Evolutionary conservation across 2,888 invertebrate species (phyloP).

Genomic region (Plusia festucae): DNA sequence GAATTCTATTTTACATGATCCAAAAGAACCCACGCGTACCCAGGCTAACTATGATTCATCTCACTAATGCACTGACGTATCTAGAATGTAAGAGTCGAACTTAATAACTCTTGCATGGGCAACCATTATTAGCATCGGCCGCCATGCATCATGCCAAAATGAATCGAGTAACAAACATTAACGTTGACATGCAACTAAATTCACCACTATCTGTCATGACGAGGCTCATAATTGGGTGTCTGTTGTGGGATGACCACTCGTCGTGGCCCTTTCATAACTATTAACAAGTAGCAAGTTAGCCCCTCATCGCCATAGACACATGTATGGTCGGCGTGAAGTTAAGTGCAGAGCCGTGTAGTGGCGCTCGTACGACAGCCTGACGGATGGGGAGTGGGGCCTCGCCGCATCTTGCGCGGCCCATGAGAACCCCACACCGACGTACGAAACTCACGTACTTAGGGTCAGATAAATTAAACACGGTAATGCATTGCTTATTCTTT

Average conservation of each 20-base stretch:
- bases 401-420: slow-evolving; percentile 71
- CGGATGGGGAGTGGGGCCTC: slow-evolving; percentile 77
- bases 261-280: slow-evolving; percentile 74
- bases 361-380: slow-evolving; percentile 79
- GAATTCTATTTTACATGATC: too few relatives aligned
- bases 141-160: slow-evolving; percentile 21
- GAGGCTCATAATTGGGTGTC: slow-evolving; percentile 72
- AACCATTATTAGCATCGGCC: not conserved
- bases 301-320: slow-evolving; percentile 80
- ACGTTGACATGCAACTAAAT: slow-evolving; percentile 39
- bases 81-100: slow-evolving; percentile 1
- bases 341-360: slow-evolving; percentile 85
- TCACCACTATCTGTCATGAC: slow-evolving; percentile 63
- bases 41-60: too few relatives aligned
- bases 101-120: not conserved
- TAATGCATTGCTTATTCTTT: not conserved
- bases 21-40: too few relatives aligned
- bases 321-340: slow-evolving; percentile 79
- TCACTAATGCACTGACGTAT: not conserved
- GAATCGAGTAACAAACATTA: slow-evolving; percentile 32
- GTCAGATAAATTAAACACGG: slow-evolving; percentile 35
- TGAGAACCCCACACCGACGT: slow-evolving; percentile 58
- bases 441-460: slow-evolving; percentile 52
- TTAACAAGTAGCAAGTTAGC: slow-evolving; percentile 80
- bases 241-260: slow-evolving; percentile 72